These are phyloP conservation scores for Drosophila robusta DNA, from an alignment of 2,888 invertebrate genomes.

Conservation along the genomic window DNA sequence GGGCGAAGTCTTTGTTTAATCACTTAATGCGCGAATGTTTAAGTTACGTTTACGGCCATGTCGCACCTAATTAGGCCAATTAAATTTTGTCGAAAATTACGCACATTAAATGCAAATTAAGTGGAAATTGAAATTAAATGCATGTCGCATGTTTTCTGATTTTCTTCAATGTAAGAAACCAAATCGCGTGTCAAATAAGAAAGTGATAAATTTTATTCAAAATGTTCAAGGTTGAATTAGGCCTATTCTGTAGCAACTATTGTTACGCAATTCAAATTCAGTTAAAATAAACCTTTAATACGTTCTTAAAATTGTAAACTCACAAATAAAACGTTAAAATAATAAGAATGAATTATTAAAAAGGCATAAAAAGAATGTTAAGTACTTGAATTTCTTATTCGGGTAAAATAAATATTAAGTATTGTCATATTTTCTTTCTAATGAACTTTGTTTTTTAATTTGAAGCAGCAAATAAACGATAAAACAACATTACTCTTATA, in stretches of 20 bases:
- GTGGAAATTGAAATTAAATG: conserved; percentile 45
- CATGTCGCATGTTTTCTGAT: conserved; percentile 12
- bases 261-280: neutral
- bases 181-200: conserved; percentile 11
- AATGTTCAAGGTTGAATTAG: conserved; percentile 1
- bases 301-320: neutral
- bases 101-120: conserved; percentile 50
- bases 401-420: too few species aligned
- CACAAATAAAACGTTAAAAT: neutral
- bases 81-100: conserved; percentile 51
- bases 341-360: neutral
- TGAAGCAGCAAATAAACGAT: too few species aligned
- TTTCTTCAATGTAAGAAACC: neutral
- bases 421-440: too few species aligned
- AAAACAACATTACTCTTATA: too few species aligned
- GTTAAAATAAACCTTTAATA: neutral
- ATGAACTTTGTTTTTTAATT: too few species aligned
- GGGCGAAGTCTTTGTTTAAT: conserved; percentile 34
- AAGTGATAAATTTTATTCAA: conserved; percentile 1
- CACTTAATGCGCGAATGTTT: conserved; percentile 43
- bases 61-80: conserved; percentile 68
- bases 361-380: too few species aligned
- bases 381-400: too few species aligned
- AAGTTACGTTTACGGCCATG: conserved; percentile 54
- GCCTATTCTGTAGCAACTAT: neutral